phyloP scores from a whole-genome alignment of 2,113 vertebrate species.

The Circaetus gallicus region DNA sequence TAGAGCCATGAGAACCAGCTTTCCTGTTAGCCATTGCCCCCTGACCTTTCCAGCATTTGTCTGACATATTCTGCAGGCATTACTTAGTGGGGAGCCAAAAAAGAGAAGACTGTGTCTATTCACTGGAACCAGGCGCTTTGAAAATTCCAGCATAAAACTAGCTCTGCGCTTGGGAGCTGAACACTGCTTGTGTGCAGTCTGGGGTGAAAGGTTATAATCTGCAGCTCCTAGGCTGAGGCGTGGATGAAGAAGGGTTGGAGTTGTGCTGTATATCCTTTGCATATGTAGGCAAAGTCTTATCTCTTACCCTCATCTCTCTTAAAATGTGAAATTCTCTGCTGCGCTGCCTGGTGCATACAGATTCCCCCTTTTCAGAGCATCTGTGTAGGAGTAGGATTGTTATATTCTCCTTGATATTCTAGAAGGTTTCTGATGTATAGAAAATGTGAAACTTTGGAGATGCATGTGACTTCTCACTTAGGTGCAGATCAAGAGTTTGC shows the following conservation, averaged over 20 bases:
- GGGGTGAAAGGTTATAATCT: neutral
- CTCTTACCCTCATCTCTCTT: neutral
- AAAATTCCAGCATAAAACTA: neutral
- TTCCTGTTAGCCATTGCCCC: neutral
- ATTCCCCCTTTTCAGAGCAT: neutral
- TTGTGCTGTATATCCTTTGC: neutral
- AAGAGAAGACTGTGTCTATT: neutral
- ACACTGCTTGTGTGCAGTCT: neutral
- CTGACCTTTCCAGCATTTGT: slow-evolving; percentile 1
- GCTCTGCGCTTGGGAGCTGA: neutral
- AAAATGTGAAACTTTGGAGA: neutral
- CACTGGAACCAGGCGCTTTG: neutral
- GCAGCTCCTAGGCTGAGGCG: neutral
- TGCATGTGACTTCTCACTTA: neutral
- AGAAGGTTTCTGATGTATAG: neutral
- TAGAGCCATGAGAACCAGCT: neutral
- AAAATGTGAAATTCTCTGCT: neutral
- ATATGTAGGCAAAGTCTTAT: neutral
- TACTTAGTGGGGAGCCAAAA: slow-evolving; percentile 12
- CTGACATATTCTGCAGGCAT: slow-evolving; percentile 17
- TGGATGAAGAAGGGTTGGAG: neutral
- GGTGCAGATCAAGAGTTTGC: neutral
- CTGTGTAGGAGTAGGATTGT: neutral
- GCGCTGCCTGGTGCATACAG: fast-evolving
- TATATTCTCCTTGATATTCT: neutral